These are phyloP conservation scores for Sebastes goodei DNA, from an alignment of 2,797 vertebrate genomes.

Conservation along the genomic window DNA sequence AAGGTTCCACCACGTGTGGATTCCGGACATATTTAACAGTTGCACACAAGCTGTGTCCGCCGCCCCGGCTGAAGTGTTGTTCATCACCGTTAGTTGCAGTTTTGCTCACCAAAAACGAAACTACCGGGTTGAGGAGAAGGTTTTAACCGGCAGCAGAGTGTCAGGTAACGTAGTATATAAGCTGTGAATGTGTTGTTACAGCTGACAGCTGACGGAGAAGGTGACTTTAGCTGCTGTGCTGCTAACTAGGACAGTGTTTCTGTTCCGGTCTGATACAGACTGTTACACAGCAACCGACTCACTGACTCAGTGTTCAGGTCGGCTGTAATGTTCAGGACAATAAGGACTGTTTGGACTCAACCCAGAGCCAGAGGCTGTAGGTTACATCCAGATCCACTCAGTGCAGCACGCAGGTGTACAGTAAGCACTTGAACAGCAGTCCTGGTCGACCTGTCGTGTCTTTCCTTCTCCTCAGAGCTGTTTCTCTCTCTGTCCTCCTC, in stretches of 20 bases:
- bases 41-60: constrained; percentile 42
- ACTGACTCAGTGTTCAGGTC: too few relatives aligned
- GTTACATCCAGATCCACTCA: neutral
- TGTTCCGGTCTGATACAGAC: neutral
- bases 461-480: too few relatives aligned
- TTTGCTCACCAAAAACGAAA: constrained; percentile 7
- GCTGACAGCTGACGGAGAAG: neutral
- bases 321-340: neutral
- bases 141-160: neutral
- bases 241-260: neutral
- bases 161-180: constrained; percentile 19
- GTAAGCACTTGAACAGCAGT: neutral
- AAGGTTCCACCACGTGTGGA: constrained; percentile 26
- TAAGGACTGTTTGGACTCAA: neutral
- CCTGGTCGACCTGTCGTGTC: neutral
- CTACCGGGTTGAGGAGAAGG: neutral
- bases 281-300: neutral
- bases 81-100: neutral
- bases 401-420: neutral
- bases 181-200: neutral
- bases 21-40: constrained; percentile 61
- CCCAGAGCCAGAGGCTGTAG: fast-evolving
- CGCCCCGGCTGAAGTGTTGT: constrained; percentile 16
- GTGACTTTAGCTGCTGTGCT: constrained; percentile 11
- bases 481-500: neutral